phyloP scores from a whole-genome alignment of 2,113 vertebrate genomes.

The Pholis gunnellus region DNA sequence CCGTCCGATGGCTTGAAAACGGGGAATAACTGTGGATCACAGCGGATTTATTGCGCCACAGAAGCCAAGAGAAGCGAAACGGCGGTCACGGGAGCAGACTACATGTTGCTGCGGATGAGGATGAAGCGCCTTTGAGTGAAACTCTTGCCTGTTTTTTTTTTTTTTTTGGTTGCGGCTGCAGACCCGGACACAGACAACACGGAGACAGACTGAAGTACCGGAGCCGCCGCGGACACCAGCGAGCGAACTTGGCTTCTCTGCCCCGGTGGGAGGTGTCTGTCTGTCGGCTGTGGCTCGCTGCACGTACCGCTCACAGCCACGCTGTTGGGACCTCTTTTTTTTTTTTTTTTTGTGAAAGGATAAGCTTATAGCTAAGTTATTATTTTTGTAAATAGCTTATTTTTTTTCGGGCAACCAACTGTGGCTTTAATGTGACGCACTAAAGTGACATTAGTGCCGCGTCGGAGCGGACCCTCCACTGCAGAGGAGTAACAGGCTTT shows the following conservation, averaged over 20 bases:
- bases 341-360: background rate
- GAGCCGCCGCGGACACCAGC: slow-evolving; percentile 56
- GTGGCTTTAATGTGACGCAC: slow-evolving; percentile 79
- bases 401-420: slow-evolving; percentile 61
- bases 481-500: slow-evolving; percentile 53
- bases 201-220: slow-evolving; percentile 45
- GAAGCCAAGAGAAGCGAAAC: background rate
- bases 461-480: slow-evolving; percentile 61
- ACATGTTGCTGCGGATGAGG: background rate
- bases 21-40: slow-evolving; percentile 41
- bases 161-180: slow-evolving; percentile 13
- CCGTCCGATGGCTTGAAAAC: slow-evolving; percentile 42
- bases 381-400: slow-evolving; percentile 43
- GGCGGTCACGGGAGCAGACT: background rate
- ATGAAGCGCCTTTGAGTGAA: slow-evolving; percentile 29
- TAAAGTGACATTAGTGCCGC: slow-evolving; percentile 51
- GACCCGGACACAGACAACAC: slow-evolving; percentile 51
- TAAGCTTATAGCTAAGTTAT: background rate
- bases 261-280: slow-evolving; percentile 65
- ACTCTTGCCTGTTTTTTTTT: background rate
- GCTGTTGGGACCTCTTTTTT: background rate
- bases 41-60: slow-evolving; percentile 40
- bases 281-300: slow-evolving; percentile 48
- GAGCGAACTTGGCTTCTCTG: slow-evolving; percentile 64
- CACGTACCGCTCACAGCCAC: slow-evolving; percentile 16